phyloP scores from a whole-genome alignment of 1,140 invertebrate genomes.

The Drosophila virilis region DNA sequence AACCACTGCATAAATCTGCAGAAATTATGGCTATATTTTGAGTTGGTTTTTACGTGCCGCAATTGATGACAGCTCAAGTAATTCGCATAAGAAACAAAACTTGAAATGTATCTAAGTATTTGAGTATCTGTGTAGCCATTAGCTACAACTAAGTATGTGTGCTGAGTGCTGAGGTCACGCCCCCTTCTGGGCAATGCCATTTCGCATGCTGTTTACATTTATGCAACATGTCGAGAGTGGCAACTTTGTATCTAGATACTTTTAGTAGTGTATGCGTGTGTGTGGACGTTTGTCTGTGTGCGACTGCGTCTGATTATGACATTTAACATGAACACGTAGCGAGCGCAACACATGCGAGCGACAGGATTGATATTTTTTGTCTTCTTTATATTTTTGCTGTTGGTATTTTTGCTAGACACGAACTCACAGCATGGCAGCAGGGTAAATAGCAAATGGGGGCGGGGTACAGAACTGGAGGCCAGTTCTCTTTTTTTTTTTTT shows the following conservation, averaged over 20 bases:
- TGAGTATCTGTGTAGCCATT: slow-evolving; percentile 43
- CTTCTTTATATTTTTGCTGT: slow-evolving; percentile 23
- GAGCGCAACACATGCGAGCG: slow-evolving; percentile 68
- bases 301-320: slow-evolving; percentile 72
- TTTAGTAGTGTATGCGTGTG: slow-evolving; percentile 21
- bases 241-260: slow-evolving; percentile 69
- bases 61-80: slow-evolving; percentile 46
- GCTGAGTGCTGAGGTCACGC: slow-evolving; percentile 44
- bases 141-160: slow-evolving; percentile 57
- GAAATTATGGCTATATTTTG: slow-evolving; percentile 38
- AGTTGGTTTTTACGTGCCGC: slow-evolving; percentile 30
- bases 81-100: slow-evolving; percentile 16
- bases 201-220: slow-evolving; percentile 69
- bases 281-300: slow-evolving; percentile 19
- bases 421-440: slow-evolving; percentile 55
- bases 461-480: neutral
- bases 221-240: slow-evolving; percentile 52
- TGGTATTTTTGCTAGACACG: slow-evolving; percentile 47
- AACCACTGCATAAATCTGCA: slow-evolving; percentile 55
- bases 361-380: slow-evolving; percentile 59
- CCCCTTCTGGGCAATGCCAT: slow-evolving; percentile 31
- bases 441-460: neutral
- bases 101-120: slow-evolving; percentile 15
- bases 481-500: slow-evolving; percentile 2
- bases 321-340: slow-evolving; percentile 81